Conservation (phyloP, 64 coral and sea anemone species). For the Acropora tenuis region DNA sequence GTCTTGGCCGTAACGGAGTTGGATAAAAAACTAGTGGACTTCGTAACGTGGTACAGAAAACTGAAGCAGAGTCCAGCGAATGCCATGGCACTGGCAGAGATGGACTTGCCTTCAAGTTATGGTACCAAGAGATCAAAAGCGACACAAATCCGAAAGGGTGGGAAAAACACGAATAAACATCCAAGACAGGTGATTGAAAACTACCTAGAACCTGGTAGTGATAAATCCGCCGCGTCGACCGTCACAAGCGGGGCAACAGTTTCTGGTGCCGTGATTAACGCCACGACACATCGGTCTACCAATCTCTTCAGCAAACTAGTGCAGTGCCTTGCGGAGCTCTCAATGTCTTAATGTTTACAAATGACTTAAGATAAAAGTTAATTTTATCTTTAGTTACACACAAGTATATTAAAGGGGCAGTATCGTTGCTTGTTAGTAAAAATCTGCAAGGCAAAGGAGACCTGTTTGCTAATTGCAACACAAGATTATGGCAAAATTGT, state of each 20-base stretch:
- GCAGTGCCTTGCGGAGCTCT: too few relatives aligned
- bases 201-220: neutral
- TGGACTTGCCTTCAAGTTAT: slow-evolving; percentile 52
- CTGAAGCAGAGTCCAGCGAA: slow-evolving; percentile 34
- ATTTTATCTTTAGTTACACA: too few relatives aligned
- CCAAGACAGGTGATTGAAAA: slow-evolving; percentile 48
- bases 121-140: slow-evolving; percentile 59
- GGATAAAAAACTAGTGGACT: slow-evolving; percentile 14
- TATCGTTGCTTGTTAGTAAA: too few relatives aligned
- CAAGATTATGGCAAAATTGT: too few relatives aligned
- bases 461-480: too few relatives aligned
- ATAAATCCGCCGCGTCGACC: neutral
- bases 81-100: slow-evolving; percentile 1
- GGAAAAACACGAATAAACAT: slow-evolving; percentile 58
- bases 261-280: slow-evolving; percentile 8
- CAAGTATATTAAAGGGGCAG: too few relatives aligned
- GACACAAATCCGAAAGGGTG: slow-evolving; percentile 67
- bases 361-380: too few relatives aligned
- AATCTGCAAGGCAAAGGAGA: too few relatives aligned
- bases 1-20: slow-evolving; percentile 61
- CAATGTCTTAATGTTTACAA: too few relatives aligned
- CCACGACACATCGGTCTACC: neutral
- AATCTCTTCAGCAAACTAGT: too few relatives aligned
- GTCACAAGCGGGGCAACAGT: neutral
- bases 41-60: slow-evolving; percentile 39